Evolutionary conservation across 2,888 invertebrate species (phyloP), one percentile per base, ranked within the genome.

Genomic region (Oligia strigilis): DNA sequence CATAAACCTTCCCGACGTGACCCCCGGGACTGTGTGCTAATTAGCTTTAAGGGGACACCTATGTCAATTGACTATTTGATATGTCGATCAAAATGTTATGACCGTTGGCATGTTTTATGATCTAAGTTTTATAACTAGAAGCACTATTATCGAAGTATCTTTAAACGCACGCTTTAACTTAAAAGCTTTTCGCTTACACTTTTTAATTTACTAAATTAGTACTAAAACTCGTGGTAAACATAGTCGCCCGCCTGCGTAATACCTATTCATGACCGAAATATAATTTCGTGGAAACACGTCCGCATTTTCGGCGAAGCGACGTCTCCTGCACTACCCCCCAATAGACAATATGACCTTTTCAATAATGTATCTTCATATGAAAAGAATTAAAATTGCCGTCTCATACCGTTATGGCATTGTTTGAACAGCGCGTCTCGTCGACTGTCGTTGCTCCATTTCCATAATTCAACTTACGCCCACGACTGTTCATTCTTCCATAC

Each of bases 351-450:
- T 89, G 89, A 91, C 89, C 91, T 92, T 92, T 92, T 90, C 86
- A 89, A 92, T 92, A 92, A 92, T 91, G 90, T 90, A 91, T 91
- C 89, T 83, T 91, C 91, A 88, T 86, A 92, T 86, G 90, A 92
- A 92, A 93, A 92, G 91, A 93, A 94, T 95, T 93, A 93, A 95
- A 93, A 94, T 93, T 91, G 92, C 91, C 89, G 82, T 89, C 88
- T 91, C 93, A 92, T 93, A 93, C 95, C 95, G 96, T 95, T 95
- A 95, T 91, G 91, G 94, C 92, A 95, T 96, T 96, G 95, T 96
- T 95, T 96, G 94, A 93, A 93, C 92, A 92, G 84, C 76, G 88
- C 84, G 82, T 74, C 85, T 88, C 87, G 84, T 80, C 81, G 90
- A 75, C 91, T 90, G 93, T 92, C 93, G 91, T 88, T 92, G 95